Evolutionary conservation across 1,140 invertebrate species (phyloP).

Genomic region (Neotoxoptera formosana): DNA sequence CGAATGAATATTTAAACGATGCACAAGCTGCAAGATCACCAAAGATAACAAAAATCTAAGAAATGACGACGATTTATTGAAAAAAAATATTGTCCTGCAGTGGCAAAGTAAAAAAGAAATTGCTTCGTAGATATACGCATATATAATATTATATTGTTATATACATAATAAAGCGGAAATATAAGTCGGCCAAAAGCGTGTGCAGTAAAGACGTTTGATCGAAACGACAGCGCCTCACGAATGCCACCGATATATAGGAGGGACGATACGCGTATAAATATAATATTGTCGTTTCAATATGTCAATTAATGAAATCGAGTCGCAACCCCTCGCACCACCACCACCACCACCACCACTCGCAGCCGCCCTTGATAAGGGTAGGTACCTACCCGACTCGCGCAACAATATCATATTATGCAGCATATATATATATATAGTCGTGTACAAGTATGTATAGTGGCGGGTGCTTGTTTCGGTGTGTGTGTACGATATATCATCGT

Average conservation of each 20-base stretch:
- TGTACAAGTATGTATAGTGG: neutral
- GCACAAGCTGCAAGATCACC: neutral
- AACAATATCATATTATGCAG: neutral
- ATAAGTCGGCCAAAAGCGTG: neutral
- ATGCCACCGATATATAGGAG: no score
- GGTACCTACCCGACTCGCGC: neutral
- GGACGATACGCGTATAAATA: neutral
- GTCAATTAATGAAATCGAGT: slow-evolving; percentile 9
- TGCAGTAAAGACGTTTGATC: neutral
- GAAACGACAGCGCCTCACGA: neutral
- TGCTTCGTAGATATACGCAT: neutral
- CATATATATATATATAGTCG: no score
- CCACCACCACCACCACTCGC: neutral
- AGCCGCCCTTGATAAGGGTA: neutral
- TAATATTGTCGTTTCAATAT: neutral
- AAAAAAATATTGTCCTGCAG: neutral
- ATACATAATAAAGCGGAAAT: neutral
- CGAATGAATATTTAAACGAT: neutral
- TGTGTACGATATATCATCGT: neutral
- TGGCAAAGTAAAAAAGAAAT: neutral
- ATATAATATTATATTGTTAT: no score
- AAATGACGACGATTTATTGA: no score
- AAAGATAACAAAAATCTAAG: neutral
- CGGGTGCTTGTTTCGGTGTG: neutral
- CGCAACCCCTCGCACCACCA: neutral